These are phyloP conservation scores for Heterodera schachtii DNA, from an alignment of 1,140 invertebrate species.

Conservation along the genomic window DNA sequence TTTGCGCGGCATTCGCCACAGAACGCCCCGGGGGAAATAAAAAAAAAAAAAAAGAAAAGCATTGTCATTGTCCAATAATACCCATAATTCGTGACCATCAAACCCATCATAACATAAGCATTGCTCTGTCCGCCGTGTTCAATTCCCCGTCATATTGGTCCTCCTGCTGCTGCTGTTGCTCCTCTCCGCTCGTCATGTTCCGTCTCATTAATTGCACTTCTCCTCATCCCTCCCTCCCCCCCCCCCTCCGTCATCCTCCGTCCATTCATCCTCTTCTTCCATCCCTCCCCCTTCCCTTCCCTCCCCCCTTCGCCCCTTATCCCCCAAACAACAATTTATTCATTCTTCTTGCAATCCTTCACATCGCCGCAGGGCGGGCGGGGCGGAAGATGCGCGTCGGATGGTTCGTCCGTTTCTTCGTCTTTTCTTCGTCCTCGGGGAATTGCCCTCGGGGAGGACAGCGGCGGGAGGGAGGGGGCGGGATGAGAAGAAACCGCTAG, in stretches of 20 bases:
- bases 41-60: background rate
- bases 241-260: background rate
- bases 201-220: background rate
- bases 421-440: background rate
- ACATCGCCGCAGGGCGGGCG: background rate
- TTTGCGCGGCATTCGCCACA: background rate
- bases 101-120: background rate
- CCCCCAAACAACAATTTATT: constrained; percentile 3
- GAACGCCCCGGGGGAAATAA: background rate
- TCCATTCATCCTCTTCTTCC: background rate
- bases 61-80: background rate
- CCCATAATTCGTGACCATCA: background rate
- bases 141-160: background rate
- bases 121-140: background rate
- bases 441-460: background rate
- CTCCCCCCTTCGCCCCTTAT: background rate
- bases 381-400: background rate
- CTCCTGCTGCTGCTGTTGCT: too few relatives aligned
- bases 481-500: background rate
- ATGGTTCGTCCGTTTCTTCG: background rate
- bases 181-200: background rate
- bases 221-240: background rate
- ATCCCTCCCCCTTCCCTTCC: background rate
- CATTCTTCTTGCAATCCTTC: background rate
- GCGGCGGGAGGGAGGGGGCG: too few relatives aligned